Conservation (phyloP, 2,888 invertebrate genomes). For the Luperina nickerlii region DNA sequence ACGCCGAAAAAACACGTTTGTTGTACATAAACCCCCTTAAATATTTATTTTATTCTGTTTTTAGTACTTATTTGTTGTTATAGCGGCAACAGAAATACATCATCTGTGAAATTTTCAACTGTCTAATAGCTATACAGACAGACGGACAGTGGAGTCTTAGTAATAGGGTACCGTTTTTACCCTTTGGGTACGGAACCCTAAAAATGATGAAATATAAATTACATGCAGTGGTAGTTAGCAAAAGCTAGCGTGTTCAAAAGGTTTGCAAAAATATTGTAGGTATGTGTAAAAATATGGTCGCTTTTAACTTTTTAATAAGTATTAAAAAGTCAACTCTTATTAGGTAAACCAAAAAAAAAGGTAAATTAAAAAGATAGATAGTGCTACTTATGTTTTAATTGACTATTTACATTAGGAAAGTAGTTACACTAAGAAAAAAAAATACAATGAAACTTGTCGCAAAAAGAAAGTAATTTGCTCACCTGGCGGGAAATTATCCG, state of each 20-base stretch:
- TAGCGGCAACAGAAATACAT: no score
- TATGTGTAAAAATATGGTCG: neutral
- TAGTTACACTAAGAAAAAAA: no score
- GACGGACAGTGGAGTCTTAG: no score
- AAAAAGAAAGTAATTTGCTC: conserved; percentile 57
- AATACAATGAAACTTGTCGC: neutral
- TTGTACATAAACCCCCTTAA: no score
- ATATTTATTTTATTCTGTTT: no score
- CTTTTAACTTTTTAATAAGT: neutral
- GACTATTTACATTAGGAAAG: neutral
- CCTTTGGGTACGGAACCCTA: no score
- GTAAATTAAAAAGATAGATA: neutral
- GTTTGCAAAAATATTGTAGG: neutral
- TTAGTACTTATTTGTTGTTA: no score
- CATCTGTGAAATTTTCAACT: no score
- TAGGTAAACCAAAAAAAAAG: no score
- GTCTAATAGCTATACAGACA: no score
- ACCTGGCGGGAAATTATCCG: conserved; percentile 91
- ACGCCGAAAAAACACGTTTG: no score
- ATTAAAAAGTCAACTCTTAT: neutral
- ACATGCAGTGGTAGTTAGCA: neutral
- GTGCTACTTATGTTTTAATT: neutral
- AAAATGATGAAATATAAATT: neutral
- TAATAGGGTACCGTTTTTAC: no score
- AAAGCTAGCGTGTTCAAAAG: neutral